These are phyloP conservation scores for Sminthurinus signatus DNA, from an alignment of 1,140 invertebrate genomes.

Conservation along the genomic window DNA sequence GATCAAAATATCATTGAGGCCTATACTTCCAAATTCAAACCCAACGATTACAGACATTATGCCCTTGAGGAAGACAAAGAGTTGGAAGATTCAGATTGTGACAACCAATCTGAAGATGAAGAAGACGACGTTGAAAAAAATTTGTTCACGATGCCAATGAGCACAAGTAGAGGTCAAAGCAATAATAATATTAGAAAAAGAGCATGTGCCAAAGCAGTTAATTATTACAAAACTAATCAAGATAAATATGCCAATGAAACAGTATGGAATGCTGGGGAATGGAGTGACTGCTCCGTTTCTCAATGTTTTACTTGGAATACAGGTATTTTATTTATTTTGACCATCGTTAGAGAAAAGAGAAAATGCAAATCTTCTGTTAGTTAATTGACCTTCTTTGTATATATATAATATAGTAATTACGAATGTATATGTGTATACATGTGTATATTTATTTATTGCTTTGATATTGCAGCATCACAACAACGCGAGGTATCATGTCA, in stretches of 20 bases:
- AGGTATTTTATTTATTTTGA: conserved; percentile 46
- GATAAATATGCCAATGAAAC: neutral
- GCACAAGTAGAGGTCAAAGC: neutral
- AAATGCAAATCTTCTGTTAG: neutral
- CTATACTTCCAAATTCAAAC: too few relatives aligned
- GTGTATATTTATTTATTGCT: neutral
- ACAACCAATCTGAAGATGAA: too few relatives aligned
- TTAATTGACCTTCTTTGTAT: neutral
- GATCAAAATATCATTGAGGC: too few relatives aligned
- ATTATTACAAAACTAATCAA: neutral
- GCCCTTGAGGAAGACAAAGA: too few relatives aligned
- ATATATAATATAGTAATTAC: neutral
- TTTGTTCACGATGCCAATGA: neutral
- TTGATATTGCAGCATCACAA: conserved; percentile 57
- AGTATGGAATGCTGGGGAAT: conserved; percentile 60
- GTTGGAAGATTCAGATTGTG: too few relatives aligned
- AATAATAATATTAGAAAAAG: neutral
- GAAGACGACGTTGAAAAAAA: too few relatives aligned
- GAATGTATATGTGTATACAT: neutral
- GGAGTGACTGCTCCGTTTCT: conserved; percentile 62
- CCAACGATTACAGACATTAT: too few relatives aligned
- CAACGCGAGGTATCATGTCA: conserved; percentile 65
- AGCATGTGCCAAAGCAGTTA: conserved; percentile 1
- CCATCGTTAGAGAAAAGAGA: neutral
- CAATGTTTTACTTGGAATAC: conserved; percentile 69